Base-by-base conservation (phyloP, 2,113 vertebrate genomes). In the Atrichornis clamosus region DNA sequence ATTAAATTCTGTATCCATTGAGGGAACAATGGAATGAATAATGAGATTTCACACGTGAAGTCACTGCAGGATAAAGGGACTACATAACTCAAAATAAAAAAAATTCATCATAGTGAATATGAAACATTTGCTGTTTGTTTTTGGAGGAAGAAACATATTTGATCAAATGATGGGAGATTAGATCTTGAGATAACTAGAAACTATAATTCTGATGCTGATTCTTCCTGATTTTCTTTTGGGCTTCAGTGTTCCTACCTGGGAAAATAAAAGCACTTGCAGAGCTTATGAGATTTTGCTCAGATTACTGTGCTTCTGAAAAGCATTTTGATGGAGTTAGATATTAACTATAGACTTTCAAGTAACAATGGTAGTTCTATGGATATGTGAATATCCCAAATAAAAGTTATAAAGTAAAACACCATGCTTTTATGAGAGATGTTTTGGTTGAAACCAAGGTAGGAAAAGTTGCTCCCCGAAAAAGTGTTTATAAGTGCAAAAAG, bases 1-100 rank as follows among this genome's bases (percentile, higher is more conserved):
- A 90, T 89, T 86, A 90, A 96, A 86, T 83, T 93, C 83, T 86
- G 39, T 95, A 88, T 67, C 79, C 68, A 74, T 4, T 26, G 76
- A 84, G 55, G 53, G 88, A 89, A 83, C 63, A 93, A 86, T n/a
- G 42, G 64, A 95, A 83, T 58, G 50, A 95, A 88, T 76, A 86
- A 83, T 84, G 68, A 86, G 83, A 83, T 89, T 93, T 93, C 72
- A 92, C 79, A 86, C 1, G 1, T 75, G 89, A 84, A 88, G 72
- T 78, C 83, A 63, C 69, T 63, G 70, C 64, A 56, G 42, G 68
- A 84, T 70, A 84, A 90, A 88, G 64, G 70, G 47, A 41, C 72
- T 44, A 47, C 4, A 9, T 59, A 74, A 86, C 35, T 56, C 35
- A n/a, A 62, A 59, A 88, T 69, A 82, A 37, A 37, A 37, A 59